Evolutionary conservation across 2,113 vertebrate species (phyloP), one percentile per base, ranked within the genome.

Genomic region (Rafetus swinhoei): DNA sequence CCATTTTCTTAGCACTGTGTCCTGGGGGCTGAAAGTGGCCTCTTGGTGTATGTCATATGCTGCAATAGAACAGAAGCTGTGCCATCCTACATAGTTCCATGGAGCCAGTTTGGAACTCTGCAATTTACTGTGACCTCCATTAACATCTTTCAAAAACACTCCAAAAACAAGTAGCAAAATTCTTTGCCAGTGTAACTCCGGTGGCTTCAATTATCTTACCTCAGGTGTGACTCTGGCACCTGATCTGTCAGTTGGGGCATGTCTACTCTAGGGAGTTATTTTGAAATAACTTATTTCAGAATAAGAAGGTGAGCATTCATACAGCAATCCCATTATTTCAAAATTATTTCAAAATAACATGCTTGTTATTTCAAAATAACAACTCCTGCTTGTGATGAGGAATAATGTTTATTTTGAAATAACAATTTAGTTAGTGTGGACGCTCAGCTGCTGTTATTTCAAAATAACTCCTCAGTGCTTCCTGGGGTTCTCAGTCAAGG

Each of bases 81-180:
- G n/a, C 84, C 77, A 84, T 74, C 89, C 80, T 81, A 85, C 25
- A 60, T 92, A 79, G 50, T 12, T 88, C 16, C 90, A 65, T 87
- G 89, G 52, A 89, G 52, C 56, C 50, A 53, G 94, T 96, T 93
- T 85, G 50, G 25, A n/a, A 83, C 93, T 94, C 81, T 81, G 2
- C 90, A 81, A 81, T 89, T 90, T 92, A 39, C 22, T 79, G 55
- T 86, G 5, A 86, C 4, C 9, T 60, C 90, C 14, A 24, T 88
- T 90, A 92, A 53, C 27, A 11, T 81, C 18, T 35, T 35, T 72
- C n/a, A 21, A 21, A 35, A 72, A 21, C n/a, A 35, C 32, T 72
- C 65, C 9, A 9, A 35, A 72, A 72, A 72, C 65, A 72, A 21
- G 69, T 14, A 21, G 35, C 85, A 52, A 77, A 77, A 0, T 88